Base-by-base conservation (phyloP, 2,797 vertebrate genomes). In the Mastacembelus armatus region DNA sequence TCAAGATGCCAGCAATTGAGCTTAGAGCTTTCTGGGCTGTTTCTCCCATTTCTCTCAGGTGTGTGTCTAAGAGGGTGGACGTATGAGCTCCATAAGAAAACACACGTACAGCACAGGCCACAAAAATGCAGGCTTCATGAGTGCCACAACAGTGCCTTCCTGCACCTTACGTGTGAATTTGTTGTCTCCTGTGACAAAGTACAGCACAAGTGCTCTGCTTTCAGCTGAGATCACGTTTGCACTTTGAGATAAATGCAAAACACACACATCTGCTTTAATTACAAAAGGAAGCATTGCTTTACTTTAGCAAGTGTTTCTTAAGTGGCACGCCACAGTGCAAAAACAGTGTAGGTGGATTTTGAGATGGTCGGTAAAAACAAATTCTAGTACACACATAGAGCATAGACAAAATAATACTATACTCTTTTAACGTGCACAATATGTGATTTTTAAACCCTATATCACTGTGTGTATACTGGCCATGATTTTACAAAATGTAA, bases 161-260 rank as follows among this genome's bases (percentile, higher is more conserved):
- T n/a, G n/a, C n/a, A 70, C 66, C 42, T 65, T 2, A 39, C 35
- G 68, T 61, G 61, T 26, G 64, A 65, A 72, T 71, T 16, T 67
- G 47, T 57, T 39, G 47, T 60, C 66, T 55, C 42, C 63, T 36
- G n/a, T 61, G 61, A 76, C 66, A 77, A 62, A 83, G 49, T 38
- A 52, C 49, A 43, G 67, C 15, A 7, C 19, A 3, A 74, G 52
- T 0, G 27, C n/a, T 19, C 1, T 0, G 50, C 56, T 71, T 62
- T 80, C 45, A 61, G 29, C 2, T 30, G 39, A 57, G 72, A 79
- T 80, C 65, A 73, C 83, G 78, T 84, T 47, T 69, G 35, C 39
- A 39, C 69, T 85, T 80, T 71, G 71, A 63, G 22, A 39, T 44
- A 70, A 71, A 75, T 6, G 21, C 61, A 80, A 77, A 79, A n/a